Evolutionary conservation across 2,888 invertebrate genomes (phyloP).

Genomic region (Calliphora vomitoria): DNA sequence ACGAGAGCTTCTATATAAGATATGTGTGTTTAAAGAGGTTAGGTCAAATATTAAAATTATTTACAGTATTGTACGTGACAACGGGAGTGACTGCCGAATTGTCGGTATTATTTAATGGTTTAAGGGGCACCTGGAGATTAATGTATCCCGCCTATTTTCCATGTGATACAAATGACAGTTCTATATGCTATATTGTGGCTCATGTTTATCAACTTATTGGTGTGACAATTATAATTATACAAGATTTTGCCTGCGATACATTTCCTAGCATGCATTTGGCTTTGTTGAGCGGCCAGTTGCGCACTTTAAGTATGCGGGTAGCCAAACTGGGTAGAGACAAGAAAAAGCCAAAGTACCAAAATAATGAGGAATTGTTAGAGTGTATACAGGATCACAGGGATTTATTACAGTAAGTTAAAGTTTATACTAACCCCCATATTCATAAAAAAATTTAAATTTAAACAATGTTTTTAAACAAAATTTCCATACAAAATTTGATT

Average conservation of each 20-base stretch:
- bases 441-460: too few species aligned
- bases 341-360: constrained; percentile 3
- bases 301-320: constrained; percentile 70
- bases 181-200: constrained; percentile 49
- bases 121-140: constrained; percentile 63
- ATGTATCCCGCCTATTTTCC: constrained; percentile 75
- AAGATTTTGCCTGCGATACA: constrained; percentile 70
- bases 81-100: not conserved
- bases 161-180: constrained; percentile 50
- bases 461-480: too few species aligned
- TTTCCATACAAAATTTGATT: too few species aligned
- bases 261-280: constrained; percentile 68
- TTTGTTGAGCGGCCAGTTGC: constrained; percentile 73
- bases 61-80: constrained; percentile 4
- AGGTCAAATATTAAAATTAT: constrained; percentile 14
- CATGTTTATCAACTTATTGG: constrained; percentile 73
- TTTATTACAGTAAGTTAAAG: constrained; percentile 69
- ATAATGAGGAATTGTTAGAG: constrained; percentile 61
- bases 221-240: constrained; percentile 59
- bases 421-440: too few species aligned
- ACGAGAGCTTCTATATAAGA: constrained; percentile 58
- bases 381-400: constrained; percentile 74
- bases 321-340: constrained; percentile 64
- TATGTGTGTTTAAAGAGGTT: not conserved
- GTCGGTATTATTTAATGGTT: constrained; percentile 41